These are phyloP conservation scores for Listrodromus nycthemerus DNA, from an alignment of 2,888 invertebrate species.

Conservation along the genomic window DNA sequence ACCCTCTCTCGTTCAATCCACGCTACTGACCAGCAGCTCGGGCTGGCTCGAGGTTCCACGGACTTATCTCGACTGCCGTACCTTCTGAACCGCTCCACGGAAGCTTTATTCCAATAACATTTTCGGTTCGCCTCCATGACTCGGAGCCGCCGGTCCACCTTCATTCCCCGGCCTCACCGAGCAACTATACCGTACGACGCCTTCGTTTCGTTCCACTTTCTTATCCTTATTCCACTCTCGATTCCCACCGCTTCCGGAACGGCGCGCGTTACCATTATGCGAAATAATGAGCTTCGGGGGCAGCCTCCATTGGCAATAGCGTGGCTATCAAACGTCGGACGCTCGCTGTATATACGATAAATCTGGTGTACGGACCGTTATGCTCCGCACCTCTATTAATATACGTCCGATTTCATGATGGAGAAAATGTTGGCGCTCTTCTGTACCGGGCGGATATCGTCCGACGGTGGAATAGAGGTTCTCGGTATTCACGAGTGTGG, in stretches of 20 bases:
- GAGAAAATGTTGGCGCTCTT: conserved; percentile 51
- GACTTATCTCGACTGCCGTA: conserved; percentile 66
- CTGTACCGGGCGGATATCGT: conserved; percentile 15
- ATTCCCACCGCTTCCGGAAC: conserved; percentile 39
- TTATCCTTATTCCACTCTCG: conserved; percentile 41
- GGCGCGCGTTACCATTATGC: conserved; percentile 36
- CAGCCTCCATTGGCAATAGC: conserved; percentile 23
- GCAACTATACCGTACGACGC: conserved; percentile 52
- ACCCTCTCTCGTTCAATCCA: conserved; percentile 55
- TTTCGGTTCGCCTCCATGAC: conserved; percentile 66
- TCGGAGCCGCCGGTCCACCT: conserved; percentile 57
- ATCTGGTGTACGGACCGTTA: conserved; percentile 7
- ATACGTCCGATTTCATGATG: conserved; percentile 66
- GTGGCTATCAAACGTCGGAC: conserved; percentile 57
- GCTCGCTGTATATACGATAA: conserved; percentile 29
- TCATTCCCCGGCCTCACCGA: conserved; percentile 29
- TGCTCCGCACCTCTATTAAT: conserved; percentile 51
- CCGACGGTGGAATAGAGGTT: conserved; percentile 14
- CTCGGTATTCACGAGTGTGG: conserved; percentile 23
- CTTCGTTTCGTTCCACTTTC: conserved; percentile 34
- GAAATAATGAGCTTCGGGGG: conserved; percentile 54
- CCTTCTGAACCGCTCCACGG: conserved; percentile 61
- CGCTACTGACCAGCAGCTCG: conserved; percentile 33
- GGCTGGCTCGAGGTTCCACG: conserved; percentile 51
- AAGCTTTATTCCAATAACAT: conserved; percentile 69